Base-by-base conservation (phyloP, 2,888 invertebrate species). In the Idaea aversata region DNA sequence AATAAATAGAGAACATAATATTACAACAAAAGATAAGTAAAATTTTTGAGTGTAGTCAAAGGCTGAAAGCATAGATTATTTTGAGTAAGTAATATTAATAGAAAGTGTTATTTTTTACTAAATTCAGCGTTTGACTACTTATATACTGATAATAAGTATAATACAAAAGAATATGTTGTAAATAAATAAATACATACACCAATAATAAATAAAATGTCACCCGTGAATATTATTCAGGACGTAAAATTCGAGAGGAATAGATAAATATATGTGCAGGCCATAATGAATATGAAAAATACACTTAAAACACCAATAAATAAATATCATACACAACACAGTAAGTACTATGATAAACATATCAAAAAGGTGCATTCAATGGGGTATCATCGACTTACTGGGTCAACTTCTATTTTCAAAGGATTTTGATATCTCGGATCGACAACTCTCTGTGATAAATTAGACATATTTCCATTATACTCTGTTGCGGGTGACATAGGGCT, bases 341-440 rank as follows among this genome's bases (percentile, higher is more conserved):
- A 47, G 47, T 47, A 47, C 47, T 47, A 59, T 15, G 34, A 59
- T 34, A 59, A n/a, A 61, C 38, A 61, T 34, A 15, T 34, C 38
- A 15, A 57, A 10, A 61, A 13, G 38, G 38, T 34, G 15, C 57
- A 67, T 73, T 74, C 69, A 71, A 72, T 72, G 73, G 70, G 73
- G 68, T 72, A 67, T 63, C 15, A 72, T 67, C 71, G 81, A 94
- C 94, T 93, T 93, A 96, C 96, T 79, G 95, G 94, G 88, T 96
- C 96, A 68, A 96, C 94, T 78, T 95, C 94, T 68, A 96, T 93
- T 70, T 93, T 91, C 72, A 96, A 90, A 34, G 95, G 95, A 64
- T 87, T 90, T 73, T 88, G 84, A 83, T 94, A 88, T 79, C 87
- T 82, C 16, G 87, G 75, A 71, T 92, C 88, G 16, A 87, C 69